A percentile compares a stretch with the other conserved stretches of the same genome.
Conservation (phyloP, 2,113 vertebrate genomes). For the Engraulis encrasicolus region DNA sequence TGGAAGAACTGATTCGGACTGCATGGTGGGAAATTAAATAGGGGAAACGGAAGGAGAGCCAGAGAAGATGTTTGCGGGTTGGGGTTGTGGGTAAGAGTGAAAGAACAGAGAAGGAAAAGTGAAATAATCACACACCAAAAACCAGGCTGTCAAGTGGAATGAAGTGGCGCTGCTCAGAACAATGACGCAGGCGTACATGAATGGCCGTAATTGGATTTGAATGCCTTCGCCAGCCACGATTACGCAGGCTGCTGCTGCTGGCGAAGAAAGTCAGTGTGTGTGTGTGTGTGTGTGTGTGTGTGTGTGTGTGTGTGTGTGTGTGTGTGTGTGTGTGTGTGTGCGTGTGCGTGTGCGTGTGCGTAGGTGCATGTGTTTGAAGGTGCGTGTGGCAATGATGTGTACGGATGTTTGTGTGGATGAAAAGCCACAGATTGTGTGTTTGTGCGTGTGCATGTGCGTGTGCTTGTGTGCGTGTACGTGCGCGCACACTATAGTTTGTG, state of each 20-base stretch:
- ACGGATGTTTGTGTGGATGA: too few species aligned
- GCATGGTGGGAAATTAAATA: background rate
- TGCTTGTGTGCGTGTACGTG: background rate
- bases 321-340: background rate
- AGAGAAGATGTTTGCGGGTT: background rate
- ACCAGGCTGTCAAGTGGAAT: constrained; percentile 56
- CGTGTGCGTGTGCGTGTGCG: background rate
- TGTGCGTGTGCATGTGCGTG: background rate
- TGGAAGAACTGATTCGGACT: too few species aligned
- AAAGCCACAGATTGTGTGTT: background rate
- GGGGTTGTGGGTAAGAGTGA: background rate
- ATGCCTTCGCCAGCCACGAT: constrained; percentile 71
- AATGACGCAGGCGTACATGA: constrained; percentile 72
- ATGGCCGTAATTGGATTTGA: constrained; percentile 74
- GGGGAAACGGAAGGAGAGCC: background rate
- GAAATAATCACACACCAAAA: constrained; percentile 47
- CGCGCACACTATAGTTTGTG: too few species aligned
- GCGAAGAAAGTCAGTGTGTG: too few species aligned
- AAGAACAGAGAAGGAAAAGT: background rate
- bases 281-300: background rate
- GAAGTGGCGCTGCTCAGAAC: constrained; percentile 61
- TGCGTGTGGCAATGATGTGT: too few species aligned
- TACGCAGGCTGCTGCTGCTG: constrained; percentile 54
- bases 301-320: background rate
- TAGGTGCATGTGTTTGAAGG: too few species aligned